Base-by-base conservation (phyloP, 2,888 invertebrate genomes). In the Zygaena filipendulae region DNA sequence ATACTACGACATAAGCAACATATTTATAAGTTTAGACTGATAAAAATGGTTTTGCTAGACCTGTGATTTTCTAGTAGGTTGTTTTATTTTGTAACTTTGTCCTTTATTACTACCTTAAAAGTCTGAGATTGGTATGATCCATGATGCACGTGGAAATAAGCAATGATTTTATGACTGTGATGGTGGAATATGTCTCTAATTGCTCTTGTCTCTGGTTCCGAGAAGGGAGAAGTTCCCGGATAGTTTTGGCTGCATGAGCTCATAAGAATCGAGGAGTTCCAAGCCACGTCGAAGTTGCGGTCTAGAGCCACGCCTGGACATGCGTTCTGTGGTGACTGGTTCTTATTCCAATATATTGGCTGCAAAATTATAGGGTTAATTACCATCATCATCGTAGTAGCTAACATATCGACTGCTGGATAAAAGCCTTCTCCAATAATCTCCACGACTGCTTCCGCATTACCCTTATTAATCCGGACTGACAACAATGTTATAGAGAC, bases 251-350 rank as follows among this genome's bases (percentile, higher is more conserved):
- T 61, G 36, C 77, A 77, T 0, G 70, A 56, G 21, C 48, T 61
- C 2, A 48, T 27, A 0, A 23, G 10, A 0, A 13, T 23, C 1
- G 50, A 34, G 2, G 2, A 6, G 23, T 60, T 62, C 71, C 71
- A 74, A 0, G 53, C 51, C 4, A 77, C 52, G 13, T 77, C 70
- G 13, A 77, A 77, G 33, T 77, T 77, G 1, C 74, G 53, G 13
- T 77, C 77, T 20, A 75, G 33, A 1, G 45, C 40, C 1, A 77
- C 77, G 0, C 77, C 77, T 0, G 49, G 39, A 27, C 77, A 75
- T 1, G 47, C 50, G 0, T 23, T 27, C 49, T 70, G 70, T 2
- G 70, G 71, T 1, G 74, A 61, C 19, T 46, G 31, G 22, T 75
- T 77, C 33, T 59, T 59, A 27, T 52, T 49, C 55, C 53, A 55